phyloP scores from a whole-genome alignment of 2,113 vertebrate species.

The Erpornis zantholeuca region DNA sequence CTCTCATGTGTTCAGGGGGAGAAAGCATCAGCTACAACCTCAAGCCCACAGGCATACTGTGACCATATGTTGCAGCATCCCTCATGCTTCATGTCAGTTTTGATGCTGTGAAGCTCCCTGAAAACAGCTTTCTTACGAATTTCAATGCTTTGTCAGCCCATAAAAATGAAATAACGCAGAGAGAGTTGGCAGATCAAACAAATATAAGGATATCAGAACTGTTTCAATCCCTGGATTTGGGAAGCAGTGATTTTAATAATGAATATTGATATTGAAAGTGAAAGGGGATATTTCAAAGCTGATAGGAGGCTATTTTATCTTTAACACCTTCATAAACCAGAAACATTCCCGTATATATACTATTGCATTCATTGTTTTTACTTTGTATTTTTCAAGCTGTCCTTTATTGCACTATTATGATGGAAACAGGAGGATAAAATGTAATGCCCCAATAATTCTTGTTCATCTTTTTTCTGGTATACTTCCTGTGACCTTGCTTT shows the following conservation, averaged over 20 bases:
- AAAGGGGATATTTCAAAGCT: not conserved
- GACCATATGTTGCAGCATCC: not conserved
- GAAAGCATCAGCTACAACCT: not conserved
- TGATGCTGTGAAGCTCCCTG: not conserved
- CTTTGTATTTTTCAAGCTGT: not conserved
- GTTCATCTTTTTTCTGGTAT: not conserved
- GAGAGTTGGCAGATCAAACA: not conserved
- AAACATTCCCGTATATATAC: not conserved
- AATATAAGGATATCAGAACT: not conserved
- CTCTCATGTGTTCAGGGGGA: not conserved
- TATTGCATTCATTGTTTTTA: not conserved
- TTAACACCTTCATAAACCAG: not conserved
- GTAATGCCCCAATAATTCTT: not conserved
- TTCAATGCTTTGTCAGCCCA: not conserved
- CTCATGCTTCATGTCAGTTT: not conserved
- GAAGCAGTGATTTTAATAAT: not conserved
- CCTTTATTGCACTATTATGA: not conserved
- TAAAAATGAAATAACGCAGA: not conserved
- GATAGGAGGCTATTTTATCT: not conserved
- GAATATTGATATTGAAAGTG: not conserved
- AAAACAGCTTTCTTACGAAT: not conserved
- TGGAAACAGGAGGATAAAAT: not conserved
- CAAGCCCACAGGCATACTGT: not conserved
- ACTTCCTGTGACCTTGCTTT: not conserved
- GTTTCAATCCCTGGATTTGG: not conserved